Conservation (phyloP, 2,797 vertebrate genomes). For the Manis crassicaudata region DNA sequence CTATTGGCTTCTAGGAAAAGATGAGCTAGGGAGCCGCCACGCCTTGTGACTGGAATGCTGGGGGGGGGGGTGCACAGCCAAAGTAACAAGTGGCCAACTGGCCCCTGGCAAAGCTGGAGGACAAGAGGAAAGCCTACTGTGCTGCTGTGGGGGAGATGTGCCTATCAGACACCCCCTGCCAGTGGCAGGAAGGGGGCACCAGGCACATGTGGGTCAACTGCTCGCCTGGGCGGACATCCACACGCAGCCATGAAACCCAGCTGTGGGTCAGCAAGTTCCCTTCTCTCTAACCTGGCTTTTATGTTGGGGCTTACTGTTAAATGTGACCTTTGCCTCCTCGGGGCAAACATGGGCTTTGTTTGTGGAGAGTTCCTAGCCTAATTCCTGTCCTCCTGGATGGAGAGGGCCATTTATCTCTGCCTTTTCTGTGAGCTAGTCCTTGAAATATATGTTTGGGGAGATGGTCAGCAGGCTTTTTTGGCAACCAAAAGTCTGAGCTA, state of each 20-base stretch:
- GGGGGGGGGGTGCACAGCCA: too few species aligned
- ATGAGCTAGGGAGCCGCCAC: too few species aligned
- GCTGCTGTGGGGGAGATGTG: background rate
- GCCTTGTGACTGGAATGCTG: background rate
- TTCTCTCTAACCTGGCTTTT: background rate
- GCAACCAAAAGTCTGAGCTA: background rate
- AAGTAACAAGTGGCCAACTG: accelerated
- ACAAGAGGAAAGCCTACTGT: accelerated
- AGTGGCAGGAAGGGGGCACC: background rate
- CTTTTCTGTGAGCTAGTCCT: background rate
- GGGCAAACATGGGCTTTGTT: background rate
- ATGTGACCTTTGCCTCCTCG: background rate
- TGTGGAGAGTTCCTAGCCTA: background rate
- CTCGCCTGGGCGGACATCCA: background rate
- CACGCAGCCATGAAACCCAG: background rate
- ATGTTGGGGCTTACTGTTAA: background rate
- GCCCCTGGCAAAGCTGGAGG: background rate
- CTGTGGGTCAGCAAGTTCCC: background rate
- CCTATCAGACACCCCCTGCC: background rate
- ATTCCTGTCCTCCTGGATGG: background rate
- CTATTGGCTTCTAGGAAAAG: background rate
- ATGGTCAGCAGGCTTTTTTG: constrained; percentile 8
- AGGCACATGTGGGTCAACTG: accelerated
- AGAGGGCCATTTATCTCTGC: background rate
- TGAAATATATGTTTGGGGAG: background rate